These are phyloP conservation scores for Odobenus rosmarus DNA, from an alignment of 2,113 vertebrate genomes.

Conservation along the genomic window DNA sequence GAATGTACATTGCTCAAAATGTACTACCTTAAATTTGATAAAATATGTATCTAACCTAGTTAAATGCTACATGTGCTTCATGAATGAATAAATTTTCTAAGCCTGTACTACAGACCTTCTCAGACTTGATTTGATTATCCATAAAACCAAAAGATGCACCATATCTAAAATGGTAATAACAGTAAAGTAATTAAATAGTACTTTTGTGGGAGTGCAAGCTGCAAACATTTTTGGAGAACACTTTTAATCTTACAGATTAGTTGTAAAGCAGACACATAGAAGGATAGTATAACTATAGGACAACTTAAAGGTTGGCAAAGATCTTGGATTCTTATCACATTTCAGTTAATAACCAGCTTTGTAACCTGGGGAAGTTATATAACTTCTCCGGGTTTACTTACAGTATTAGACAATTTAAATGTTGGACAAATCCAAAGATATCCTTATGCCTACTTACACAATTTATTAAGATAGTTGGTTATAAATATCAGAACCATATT, in stretches of 20 bases:
- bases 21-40: neutral
- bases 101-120: neutral
- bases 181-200: neutral
- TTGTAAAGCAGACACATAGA: neutral
- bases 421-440: neutral
- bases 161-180: neutral
- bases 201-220: neutral
- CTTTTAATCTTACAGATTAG: neutral
- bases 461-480: neutral
- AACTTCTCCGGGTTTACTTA: neutral
- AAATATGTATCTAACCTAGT: neutral
- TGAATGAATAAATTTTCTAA: neutral
- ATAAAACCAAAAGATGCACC: neutral
- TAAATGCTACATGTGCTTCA: neutral
- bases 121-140: neutral
- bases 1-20: neutral
- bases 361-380: neutral
- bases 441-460: neutral
- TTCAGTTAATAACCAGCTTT: neutral
- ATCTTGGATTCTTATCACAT: neutral
- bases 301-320: neutral
- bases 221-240: neutral
- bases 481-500: neutral
- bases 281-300: neutral
- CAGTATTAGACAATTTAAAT: neutral